Percentiles rank a stretch among this genome's conserved stretches.
phyloP scores from a whole-genome alignment of 2,797 vertebrate genomes.

The Sylvia borin region DNA sequence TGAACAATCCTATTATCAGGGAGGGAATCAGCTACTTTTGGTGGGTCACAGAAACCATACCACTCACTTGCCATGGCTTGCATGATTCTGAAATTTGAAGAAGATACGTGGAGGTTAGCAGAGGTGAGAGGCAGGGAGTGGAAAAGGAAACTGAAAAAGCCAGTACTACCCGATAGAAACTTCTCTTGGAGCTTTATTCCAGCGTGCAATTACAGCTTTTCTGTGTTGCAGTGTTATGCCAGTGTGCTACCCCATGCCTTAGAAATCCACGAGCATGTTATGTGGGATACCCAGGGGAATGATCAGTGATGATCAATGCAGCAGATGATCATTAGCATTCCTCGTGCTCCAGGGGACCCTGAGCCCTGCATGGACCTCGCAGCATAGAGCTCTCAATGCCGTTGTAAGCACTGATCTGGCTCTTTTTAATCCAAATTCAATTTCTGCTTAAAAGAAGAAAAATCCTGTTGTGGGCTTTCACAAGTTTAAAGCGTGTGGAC shows the following conservation, averaged over 20 bases:
- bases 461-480: background rate
- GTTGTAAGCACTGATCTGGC: background rate
- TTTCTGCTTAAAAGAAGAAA: background rate
- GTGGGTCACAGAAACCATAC: background rate
- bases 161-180: background rate
- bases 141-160: background rate
- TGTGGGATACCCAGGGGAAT: background rate
- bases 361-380: accelerated
- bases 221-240: background rate
- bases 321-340: background rate
- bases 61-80: background rate
- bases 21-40: background rate
- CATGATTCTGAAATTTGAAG: background rate
- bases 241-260: background rate
- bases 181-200: background rate
- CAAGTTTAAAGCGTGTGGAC: background rate
- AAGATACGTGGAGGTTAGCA: background rate
- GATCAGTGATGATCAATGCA: background rate
- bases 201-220: background rate
- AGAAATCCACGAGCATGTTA: background rate
- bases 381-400: background rate
- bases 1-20: background rate
- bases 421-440: background rate
- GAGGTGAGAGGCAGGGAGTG: background rate
- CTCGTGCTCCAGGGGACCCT: background rate